A percentile compares a stretch with the other conserved stretches of the same genome.
phyloP scores from a whole-genome alignment of 2,888 invertebrate species.

The Onchidella celtica region DNA sequence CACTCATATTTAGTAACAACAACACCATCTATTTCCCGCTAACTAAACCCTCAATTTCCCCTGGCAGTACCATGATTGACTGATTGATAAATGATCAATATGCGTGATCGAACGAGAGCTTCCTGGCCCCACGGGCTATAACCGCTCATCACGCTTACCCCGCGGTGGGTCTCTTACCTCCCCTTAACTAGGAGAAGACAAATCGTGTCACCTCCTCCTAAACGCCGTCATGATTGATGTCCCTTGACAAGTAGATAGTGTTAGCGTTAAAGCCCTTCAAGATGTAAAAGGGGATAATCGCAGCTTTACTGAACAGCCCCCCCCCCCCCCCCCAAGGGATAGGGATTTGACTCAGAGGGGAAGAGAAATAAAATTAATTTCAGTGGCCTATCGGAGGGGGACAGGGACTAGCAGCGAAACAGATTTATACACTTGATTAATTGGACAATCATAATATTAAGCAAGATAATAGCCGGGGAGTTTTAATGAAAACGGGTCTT shows the following conservation, averaged over 20 bases:
- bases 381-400: too few species aligned
- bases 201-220: neutral
- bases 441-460: too few species aligned
- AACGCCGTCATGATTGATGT: constrained; percentile 25
- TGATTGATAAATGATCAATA: constrained; percentile 27
- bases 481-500: too few species aligned
- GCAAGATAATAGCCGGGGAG: too few species aligned
- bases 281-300: neutral
- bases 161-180: neutral
- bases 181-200: constrained; percentile 12
- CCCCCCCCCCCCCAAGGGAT: neutral
- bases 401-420: too few species aligned
- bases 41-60: neutral
- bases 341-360: too few species aligned
- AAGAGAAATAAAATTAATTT: too few species aligned
- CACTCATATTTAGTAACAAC: too few species aligned
- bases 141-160: neutral
- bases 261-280: neutral
- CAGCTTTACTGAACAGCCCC: neutral
- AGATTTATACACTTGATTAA: too few species aligned
- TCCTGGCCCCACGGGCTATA: neutral
- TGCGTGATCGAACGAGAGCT: neutral
- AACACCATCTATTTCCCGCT: too few species aligned
- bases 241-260: constrained; percentile 7
- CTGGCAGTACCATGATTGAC: constrained; percentile 14